Conservation (phyloP, 2,113 vertebrate genomes). For the Isurus oxyrinchus region DNA sequence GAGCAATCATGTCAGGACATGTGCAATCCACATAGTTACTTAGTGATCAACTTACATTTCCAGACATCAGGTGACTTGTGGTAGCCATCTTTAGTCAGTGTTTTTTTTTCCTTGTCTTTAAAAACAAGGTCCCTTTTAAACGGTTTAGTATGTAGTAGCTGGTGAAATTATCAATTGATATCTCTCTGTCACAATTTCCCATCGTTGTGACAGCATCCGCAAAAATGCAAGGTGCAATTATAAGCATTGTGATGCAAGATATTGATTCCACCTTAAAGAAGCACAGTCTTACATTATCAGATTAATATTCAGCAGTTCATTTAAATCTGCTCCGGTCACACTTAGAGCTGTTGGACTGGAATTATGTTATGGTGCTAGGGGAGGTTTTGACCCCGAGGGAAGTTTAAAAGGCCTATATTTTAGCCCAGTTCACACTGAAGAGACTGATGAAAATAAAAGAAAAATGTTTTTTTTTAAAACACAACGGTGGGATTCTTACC, state of each 20-base stretch:
- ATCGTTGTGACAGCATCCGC: neutral
- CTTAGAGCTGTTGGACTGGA: neutral
- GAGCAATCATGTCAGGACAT: too few relatives aligned
- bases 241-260: neutral
- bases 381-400: neutral
- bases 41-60: too few relatives aligned
- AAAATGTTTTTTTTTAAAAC: too few relatives aligned
- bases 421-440: neutral
- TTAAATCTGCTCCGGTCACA: neutral
- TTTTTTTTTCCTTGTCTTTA: too few relatives aligned
- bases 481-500: too few relatives aligned
- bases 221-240: neutral
- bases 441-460: neutral
- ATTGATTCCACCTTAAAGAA: neutral
- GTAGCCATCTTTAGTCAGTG: too few relatives aligned
- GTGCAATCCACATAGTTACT: too few relatives aligned
- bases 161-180: too few relatives aligned
- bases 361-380: neutral
- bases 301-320: neutral
- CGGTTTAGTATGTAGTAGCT: too few relatives aligned
- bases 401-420: neutral
- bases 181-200: too few relatives aligned
- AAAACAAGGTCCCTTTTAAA: too few relatives aligned
- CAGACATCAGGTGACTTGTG: too few relatives aligned
- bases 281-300: neutral